phyloP scores from a whole-genome alignment of 2,113 vertebrate genomes.

The Alexandromys fortis region DNA sequence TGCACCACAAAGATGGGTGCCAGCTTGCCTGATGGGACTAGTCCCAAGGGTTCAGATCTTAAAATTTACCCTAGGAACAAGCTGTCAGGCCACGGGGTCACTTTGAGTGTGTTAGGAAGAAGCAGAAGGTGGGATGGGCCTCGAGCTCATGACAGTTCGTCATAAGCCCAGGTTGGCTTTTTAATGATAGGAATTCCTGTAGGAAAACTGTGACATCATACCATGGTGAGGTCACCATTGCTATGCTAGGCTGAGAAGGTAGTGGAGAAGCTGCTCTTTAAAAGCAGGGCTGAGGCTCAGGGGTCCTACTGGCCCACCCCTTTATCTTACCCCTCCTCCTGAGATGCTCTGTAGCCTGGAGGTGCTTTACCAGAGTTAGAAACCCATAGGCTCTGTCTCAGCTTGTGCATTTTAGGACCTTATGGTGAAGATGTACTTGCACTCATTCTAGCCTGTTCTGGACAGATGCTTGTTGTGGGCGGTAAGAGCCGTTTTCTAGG shows the following conservation, averaged over 20 bases:
- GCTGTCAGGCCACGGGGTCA: background rate
- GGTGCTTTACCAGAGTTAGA: background rate
- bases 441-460: background rate
- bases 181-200: background rate
- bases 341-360: background rate
- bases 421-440: background rate
- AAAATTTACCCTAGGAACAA: background rate
- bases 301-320: background rate
- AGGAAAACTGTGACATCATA: background rate
- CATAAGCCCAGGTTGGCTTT: background rate
- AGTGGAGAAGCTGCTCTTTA: background rate
- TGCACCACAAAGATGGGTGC: background rate
- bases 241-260: background rate
- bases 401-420: background rate
- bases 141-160: background rate
- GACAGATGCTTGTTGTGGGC: background rate
- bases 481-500: background rate
- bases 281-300: background rate
- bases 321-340: background rate
- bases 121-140: background rate
- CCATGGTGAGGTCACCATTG: background rate
- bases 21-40: background rate
- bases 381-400: background rate
- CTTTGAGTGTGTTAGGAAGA: background rate
- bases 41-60: background rate